These are phyloP conservation scores for Abrostola tripartita DNA, from an alignment of 2,888 invertebrate species.

Conservation along the genomic window DNA sequence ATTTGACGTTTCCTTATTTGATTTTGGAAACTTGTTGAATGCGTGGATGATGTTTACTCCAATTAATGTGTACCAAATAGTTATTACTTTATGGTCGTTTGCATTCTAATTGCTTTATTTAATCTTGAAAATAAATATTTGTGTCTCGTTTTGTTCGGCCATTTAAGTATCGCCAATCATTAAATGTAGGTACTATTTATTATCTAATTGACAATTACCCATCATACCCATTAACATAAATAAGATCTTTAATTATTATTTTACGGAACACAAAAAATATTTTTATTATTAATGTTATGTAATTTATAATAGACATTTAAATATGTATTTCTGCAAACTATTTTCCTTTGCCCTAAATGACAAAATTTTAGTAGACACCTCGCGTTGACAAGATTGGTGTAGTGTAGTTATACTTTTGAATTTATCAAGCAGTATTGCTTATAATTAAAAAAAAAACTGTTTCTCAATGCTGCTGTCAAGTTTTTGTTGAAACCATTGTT, in stretches of 20 bases:
- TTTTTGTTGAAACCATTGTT: constrained; percentile 23
- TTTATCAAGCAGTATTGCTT: neutral
- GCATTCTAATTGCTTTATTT: constrained; percentile 4
- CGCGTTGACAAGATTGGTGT: neutral
- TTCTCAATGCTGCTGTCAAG: constrained; percentile 5
- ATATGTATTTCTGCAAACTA: no score
- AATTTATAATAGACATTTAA: no score
- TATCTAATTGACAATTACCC: no score
- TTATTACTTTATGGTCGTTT: constrained; percentile 14
- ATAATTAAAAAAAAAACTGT: neutral
- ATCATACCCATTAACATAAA: no score
- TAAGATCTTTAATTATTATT: no score
- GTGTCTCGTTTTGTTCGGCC: neutral
- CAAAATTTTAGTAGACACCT: no score
- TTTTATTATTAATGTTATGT: no score
- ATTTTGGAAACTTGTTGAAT: constrained; percentile 24
- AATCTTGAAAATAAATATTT: neutral
- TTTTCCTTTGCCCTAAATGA: no score
- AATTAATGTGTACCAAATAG: constrained; percentile 11
- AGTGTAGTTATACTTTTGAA: neutral
- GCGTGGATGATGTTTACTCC: constrained; percentile 11
- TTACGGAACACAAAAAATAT: no score
- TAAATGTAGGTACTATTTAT: neutral
- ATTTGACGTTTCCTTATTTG: constrained; percentile 43
- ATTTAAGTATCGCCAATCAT: neutral